These are phyloP conservation scores for Paramisgurnus dabryanus DNA, from an alignment of 2,113 vertebrate genomes.

Conservation along the genomic window DNA sequence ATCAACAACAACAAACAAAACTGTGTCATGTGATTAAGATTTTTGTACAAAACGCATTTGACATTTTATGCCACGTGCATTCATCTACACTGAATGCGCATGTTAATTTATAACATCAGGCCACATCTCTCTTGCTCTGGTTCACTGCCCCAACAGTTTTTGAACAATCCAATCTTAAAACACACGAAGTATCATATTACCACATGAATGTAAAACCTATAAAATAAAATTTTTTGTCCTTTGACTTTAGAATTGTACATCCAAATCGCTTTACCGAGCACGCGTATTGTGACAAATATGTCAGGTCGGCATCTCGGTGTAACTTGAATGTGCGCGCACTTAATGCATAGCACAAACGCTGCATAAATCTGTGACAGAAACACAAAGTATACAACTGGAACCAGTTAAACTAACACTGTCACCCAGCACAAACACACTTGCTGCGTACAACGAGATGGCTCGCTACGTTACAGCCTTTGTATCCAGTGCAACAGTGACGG, in stretches of 20 bases:
- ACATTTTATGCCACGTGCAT: background rate
- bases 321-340: background rate
- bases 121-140: slow-evolving; percentile 11
- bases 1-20: background rate
- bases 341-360: background rate
- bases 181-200: slow-evolving; percentile 5
- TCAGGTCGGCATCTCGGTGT: background rate
- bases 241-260: background rate
- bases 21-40: background rate
- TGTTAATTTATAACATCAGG: slow-evolving; percentile 23
- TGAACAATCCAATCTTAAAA: background rate
- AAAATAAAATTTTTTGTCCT: background rate
- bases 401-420: background rate
- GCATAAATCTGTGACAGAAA: slow-evolving; percentile 7
- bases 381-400: background rate
- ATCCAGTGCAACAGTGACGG: slow-evolving; percentile 29
- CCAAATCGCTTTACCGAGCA: background rate
- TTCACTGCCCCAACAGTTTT: background rate
- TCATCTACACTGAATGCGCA: background rate
- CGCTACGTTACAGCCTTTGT: slow-evolving; percentile 18
- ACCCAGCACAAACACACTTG: slow-evolving; percentile 19
- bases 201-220: background rate
- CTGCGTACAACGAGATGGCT: background rate
- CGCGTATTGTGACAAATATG: background rate
- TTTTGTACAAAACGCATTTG: background rate